Base-by-base conservation (phyloP, 2,797 vertebrate genomes). In the Pipistrellus pygmaeus region DNA sequence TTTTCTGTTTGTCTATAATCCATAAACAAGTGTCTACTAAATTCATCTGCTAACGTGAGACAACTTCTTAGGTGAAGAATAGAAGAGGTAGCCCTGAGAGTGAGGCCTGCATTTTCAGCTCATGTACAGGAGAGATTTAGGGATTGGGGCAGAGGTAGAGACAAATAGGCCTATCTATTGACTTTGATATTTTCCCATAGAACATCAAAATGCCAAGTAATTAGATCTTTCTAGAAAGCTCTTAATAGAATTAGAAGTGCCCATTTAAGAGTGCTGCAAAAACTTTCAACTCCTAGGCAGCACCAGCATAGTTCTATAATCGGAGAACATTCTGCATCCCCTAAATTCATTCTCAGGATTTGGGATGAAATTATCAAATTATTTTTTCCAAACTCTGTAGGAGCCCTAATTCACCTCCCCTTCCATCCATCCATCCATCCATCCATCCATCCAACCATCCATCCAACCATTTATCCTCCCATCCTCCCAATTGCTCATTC, bases 261-360 rank as follows among this genome's bases (percentile, higher is more conserved):
- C 21, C 69, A n/a, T 62, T 80, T 69, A 91, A 68, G 27, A 89
- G 30, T 80, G 60, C 5, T 44, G 15, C 53, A 82, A 71, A 78
- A 85, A 48, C 30, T 76, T 57, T 11, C 30, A 86, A 57, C 68
- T 85, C 69, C 14, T 25, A 13, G 57, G 51, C 15, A 51, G 14
- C 15, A 78, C 18, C 57, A 84, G 12, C 35, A 30, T 69, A 81
- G 51, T 57, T 81, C 32, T 66, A 27, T 48, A 84, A 91, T 35
- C 51, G 27, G 57, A 92, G 41, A 93, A 62, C 25, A 10, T 69
- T 62, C 15, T 77, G 7, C 21, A 38, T 10, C 27, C 21, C 62
- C 73, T 88, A 76, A 75, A 51, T 60, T 88, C 14, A 64, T 80
- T 91, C 46, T 73, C 72, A 93, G 44, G n/a, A 41, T 90, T 96